These are phyloP conservation scores for Sciaenops ocellatus DNA, from an alignment of 2,797 vertebrate genomes.

Conservation along the genomic window DNA sequence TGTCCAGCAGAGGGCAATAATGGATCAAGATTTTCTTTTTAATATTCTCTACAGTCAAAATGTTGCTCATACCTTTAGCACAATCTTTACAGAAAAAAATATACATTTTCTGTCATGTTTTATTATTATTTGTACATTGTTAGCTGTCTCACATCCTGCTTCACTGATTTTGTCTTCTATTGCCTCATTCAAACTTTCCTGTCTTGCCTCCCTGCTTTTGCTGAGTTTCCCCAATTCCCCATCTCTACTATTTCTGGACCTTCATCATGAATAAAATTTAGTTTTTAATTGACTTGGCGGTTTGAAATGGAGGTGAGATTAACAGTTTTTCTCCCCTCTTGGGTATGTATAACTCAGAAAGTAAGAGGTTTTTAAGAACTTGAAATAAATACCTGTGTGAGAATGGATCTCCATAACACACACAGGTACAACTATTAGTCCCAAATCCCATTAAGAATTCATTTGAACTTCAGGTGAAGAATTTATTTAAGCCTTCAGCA, in stretches of 20 bases:
- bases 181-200: background rate
- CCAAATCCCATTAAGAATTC: slow-evolving; percentile 12
- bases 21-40: slow-evolving; percentile 45
- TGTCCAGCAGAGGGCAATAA: slow-evolving; percentile 80
- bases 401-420: background rate
- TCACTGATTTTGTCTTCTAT: background rate
- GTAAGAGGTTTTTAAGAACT: background rate
- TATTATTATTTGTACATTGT: background rate
- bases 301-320: slow-evolving; percentile 14
- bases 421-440: slow-evolving; percentile 11
- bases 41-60: background rate
- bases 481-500: slow-evolving; percentile 23
- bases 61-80: background rate
- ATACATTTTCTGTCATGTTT: background rate
- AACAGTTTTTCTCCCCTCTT: background rate
- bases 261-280: slow-evolving; percentile 2
- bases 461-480: slow-evolving; percentile 21
- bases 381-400: slow-evolving; percentile 5
- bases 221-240: background rate
- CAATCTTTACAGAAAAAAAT: background rate
- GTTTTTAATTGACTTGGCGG: slow-evolving; percentile 17
- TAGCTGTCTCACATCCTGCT: background rate
- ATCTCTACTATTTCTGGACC: background rate
- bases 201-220: background rate
- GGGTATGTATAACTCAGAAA: background rate